phyloP scores from a whole-genome alignment of 2,888 invertebrate genomes.

The Gymnosoma rotundatum region DNA sequence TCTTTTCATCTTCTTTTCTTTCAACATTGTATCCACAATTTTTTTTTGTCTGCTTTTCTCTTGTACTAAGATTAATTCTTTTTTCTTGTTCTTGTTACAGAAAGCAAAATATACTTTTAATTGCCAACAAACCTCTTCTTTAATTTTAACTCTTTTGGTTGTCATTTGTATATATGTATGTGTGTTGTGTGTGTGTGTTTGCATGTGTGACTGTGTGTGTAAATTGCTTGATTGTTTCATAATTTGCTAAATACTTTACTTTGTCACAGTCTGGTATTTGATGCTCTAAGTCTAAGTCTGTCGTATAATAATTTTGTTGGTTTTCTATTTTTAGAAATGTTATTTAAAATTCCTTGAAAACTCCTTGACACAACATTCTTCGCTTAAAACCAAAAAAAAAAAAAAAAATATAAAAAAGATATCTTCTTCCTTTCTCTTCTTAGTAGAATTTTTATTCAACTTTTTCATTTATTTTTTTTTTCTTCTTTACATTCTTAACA shows the following conservation, averaged over 20 bases:
- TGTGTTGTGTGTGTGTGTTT: background rate
- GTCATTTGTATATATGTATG: slow-evolving; percentile 14
- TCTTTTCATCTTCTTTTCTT: background rate
- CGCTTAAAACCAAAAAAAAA: too few relatives aligned
- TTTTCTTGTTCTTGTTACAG: background rate
- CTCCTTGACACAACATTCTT: slow-evolving; percentile 15
- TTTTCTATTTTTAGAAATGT: background rate
- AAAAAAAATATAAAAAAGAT: background rate
- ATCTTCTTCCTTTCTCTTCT: background rate
- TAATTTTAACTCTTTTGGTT: slow-evolving; percentile 35
- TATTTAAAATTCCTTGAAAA: background rate
- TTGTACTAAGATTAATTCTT: slow-evolving; percentile 7
- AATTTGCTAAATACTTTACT: slow-evolving; percentile 55
- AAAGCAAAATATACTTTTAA: slow-evolving; percentile 30
- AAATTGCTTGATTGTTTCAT: slow-evolving; percentile 39
- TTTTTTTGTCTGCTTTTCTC: background rate
- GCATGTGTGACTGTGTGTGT: background rate
- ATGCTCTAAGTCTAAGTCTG: background rate
- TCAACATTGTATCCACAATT: background rate
- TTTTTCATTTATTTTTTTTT: background rate
- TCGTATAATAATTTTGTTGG: background rate
- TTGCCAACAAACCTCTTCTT: slow-evolving; percentile 33
- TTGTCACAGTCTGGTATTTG: background rate
- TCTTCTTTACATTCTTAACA: background rate
- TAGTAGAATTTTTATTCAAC: background rate